A percentile compares a stretch with the other conserved stretches of the same genome.
Conservation (phyloP, 2,113 vertebrate genomes). For the Athene noctua region DNA sequence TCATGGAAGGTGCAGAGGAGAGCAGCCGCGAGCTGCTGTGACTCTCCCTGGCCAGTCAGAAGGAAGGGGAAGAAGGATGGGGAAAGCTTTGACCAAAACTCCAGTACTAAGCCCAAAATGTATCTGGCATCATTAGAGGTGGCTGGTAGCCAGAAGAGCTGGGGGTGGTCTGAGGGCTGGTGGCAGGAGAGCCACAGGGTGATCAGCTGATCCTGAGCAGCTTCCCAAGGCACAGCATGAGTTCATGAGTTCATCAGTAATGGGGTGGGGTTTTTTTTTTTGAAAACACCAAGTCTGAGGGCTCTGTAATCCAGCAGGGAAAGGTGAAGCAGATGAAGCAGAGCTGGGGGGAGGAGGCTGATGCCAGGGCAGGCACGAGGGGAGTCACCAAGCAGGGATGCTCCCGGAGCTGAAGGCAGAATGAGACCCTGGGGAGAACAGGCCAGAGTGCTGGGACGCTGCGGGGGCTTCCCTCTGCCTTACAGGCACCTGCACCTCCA, state of each 20-base stretch:
- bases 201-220: neutral
- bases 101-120: neutral
- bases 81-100: neutral
- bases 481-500: neutral
- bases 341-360: neutral
- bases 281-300: neutral
- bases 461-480: neutral
- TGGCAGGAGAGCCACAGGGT: neutral
- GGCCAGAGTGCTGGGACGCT: neutral
- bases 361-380: neutral
- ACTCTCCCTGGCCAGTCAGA: neutral
- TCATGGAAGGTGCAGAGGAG: neutral
- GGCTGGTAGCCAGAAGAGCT: neutral
- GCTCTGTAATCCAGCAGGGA: neutral
- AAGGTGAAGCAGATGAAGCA: neutral
- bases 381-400: neutral
- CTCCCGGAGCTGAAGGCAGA: neutral
- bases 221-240: rapidly evolving
- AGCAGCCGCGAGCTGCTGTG: neutral
- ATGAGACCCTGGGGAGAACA: neutral
- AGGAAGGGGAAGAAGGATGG: neutral
- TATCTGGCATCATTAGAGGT: neutral
- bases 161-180: neutral
- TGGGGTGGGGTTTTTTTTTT: neutral
- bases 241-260: rapidly evolving